phyloP scores from a whole-genome alignment of 2,797 vertebrate species.

The Clarias fuscus region DNA sequence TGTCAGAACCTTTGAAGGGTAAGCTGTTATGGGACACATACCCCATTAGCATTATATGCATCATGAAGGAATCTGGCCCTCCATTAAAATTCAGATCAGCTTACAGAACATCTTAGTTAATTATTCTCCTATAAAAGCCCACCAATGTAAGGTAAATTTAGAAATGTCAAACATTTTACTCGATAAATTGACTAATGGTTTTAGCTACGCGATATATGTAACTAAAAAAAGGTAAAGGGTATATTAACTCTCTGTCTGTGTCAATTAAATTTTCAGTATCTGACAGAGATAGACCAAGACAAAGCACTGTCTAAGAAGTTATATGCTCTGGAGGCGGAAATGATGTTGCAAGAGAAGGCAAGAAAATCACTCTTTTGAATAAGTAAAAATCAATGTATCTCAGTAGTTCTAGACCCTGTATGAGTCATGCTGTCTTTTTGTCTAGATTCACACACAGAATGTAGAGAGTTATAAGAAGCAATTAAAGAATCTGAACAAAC shows the following conservation, averaged over 20 bases:
- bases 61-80: too few species aligned
- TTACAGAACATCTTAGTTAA: too few species aligned
- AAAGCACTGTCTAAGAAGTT: constrained; percentile 69
- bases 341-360: constrained; percentile 81
- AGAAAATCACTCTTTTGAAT: constrained; percentile 35
- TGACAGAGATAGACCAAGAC: constrained; percentile 75
- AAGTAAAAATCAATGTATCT: not conserved
- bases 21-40: too few species aligned
- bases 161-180: too few species aligned
- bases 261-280: constrained; percentile 69
- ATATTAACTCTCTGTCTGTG: not conserved
- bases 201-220: too few species aligned
- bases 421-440: not conserved
- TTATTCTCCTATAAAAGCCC: too few species aligned
- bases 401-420: not conserved
- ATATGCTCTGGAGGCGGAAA: constrained; percentile 78
- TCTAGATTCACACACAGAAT: constrained; percentile 79
- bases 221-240: too few species aligned
- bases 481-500: constrained; percentile 74
- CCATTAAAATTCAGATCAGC: too few species aligned
- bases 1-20: too few species aligned
- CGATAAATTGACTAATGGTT: too few species aligned
- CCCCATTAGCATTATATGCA: too few species aligned
- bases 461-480: constrained; percentile 71
- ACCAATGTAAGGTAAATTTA: too few species aligned